Conservation (phyloP, 2,888 invertebrate genomes). For the Hemicrepidius hirtus region DNA sequence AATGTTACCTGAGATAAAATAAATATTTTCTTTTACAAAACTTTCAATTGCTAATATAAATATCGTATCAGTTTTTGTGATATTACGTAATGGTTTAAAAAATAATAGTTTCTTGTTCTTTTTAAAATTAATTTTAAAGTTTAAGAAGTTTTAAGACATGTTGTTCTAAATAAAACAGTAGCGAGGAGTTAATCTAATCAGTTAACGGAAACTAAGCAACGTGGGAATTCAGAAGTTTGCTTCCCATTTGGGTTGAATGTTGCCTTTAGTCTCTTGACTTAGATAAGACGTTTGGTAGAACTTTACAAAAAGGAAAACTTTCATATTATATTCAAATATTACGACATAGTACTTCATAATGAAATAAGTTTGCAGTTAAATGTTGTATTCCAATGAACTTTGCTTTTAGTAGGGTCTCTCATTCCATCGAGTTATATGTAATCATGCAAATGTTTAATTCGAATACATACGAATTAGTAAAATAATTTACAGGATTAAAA, state of each 20-base stretch:
- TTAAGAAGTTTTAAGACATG: no score
- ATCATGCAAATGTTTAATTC: neutral
- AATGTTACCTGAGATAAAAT: no score
- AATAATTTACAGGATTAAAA: neutral
- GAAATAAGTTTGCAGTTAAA: neutral
- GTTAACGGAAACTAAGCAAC: constrained; percentile 1
- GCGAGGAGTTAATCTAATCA: no score
- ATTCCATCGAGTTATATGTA: neutral
- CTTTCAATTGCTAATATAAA: no score
- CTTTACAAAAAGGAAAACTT: constrained; percentile 8
- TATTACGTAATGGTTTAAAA: no score
- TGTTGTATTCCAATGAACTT: neutral
- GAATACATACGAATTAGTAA: neutral
- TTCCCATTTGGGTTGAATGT: neutral
- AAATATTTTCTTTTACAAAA: no score
- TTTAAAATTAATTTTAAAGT: no score
- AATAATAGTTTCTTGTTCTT: no score
- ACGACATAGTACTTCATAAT: neutral
- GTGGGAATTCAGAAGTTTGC: constrained; percentile 6
- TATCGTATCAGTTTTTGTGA: no score
- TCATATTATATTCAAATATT: constrained; percentile 2
- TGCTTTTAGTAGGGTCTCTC: neutral
- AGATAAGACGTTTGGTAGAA: constrained; percentile 8
- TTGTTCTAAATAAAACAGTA: no score
- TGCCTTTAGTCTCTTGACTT: constrained; percentile 13